phyloP scores from a whole-genome alignment of 1,140 invertebrate species.

The Cydia pomonella region DNA sequence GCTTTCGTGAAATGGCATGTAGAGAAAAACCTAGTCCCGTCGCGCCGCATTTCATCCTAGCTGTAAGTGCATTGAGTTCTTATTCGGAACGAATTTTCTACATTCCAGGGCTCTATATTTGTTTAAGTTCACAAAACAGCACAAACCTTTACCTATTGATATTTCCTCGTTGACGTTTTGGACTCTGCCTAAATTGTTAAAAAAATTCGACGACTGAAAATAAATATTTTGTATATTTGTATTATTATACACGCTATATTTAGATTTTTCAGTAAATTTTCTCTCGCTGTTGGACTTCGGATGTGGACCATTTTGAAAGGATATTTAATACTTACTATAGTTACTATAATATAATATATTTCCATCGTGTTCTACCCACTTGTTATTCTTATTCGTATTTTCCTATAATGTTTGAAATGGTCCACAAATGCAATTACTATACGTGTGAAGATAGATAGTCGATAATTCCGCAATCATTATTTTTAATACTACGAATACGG shows the following conservation, averaged over 20 bases:
- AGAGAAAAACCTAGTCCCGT: conserved; percentile 69
- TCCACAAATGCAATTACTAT: conserved; percentile 45
- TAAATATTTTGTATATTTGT: conserved; percentile 71
- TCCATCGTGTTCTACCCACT: conserved; percentile 33
- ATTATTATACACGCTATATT: conserved; percentile 50
- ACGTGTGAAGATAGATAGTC: conserved; percentile 23
- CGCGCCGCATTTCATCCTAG: conserved; percentile 74
- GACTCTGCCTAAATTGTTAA: conserved; percentile 51
- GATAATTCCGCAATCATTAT: not conserved
- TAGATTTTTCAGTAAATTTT: conserved; percentile 39
- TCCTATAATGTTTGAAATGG: conserved; percentile 42
- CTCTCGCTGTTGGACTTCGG: conserved; percentile 40
- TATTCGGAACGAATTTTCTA: conserved; percentile 61
- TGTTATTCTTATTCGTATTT: conserved; percentile 36
- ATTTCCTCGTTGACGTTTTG: conserved; percentile 41
- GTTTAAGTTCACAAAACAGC: conserved; percentile 62
- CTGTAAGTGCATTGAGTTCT: conserved; percentile 57
- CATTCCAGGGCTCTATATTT: conserved; percentile 68
- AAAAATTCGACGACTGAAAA: conserved; percentile 55
- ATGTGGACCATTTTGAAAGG: conserved; percentile 41
- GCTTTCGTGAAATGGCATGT: conserved; percentile 60
- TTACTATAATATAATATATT: conserved; percentile 23
- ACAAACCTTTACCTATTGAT: conserved; percentile 55
- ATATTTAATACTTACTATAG: conserved; percentile 16
- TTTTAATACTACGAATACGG: not conserved